Evolutionary conservation across 2,797 vertebrate species (phyloP).

Genomic region (Tauraco hartlaubi): DNA sequence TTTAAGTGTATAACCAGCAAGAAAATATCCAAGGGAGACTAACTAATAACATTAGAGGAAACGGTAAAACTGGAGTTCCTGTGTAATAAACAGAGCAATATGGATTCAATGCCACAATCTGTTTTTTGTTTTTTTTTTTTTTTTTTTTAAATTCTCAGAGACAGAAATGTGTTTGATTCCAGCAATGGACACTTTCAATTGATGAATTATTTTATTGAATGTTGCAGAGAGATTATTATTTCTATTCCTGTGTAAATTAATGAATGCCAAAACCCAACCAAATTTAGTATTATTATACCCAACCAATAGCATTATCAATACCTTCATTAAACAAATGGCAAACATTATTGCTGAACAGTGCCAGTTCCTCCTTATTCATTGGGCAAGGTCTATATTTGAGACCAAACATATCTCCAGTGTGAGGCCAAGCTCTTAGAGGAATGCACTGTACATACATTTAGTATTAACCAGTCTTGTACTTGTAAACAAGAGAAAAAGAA

Average conservation of each 20-base stretch:
- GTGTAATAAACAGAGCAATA: neutral
- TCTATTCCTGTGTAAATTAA: neutral
- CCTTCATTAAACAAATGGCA: conserved; percentile 20
- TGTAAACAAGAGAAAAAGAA: neutral
- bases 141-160: neutral
- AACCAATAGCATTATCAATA: neutral
- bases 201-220: neutral
- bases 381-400: neutral
- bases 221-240: conserved; percentile 37
- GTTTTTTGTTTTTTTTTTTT: neutral
- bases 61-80: neutral
- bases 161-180: conserved; percentile 13
- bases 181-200: neutral
- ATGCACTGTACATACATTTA: neutral
- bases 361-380: neutral
- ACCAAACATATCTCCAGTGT: neutral
- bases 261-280: conserved; percentile 27
- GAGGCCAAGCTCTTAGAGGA: neutral
- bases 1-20: conserved; percentile 10
- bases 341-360: neutral
- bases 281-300: neutral
- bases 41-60: neutral
- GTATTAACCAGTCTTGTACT: neutral
- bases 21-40: conserved; percentile 7
- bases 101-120: neutral